Evolutionary conservation across 2,888 invertebrate species (phyloP).

Genomic region (Dryobota labecula): DNA sequence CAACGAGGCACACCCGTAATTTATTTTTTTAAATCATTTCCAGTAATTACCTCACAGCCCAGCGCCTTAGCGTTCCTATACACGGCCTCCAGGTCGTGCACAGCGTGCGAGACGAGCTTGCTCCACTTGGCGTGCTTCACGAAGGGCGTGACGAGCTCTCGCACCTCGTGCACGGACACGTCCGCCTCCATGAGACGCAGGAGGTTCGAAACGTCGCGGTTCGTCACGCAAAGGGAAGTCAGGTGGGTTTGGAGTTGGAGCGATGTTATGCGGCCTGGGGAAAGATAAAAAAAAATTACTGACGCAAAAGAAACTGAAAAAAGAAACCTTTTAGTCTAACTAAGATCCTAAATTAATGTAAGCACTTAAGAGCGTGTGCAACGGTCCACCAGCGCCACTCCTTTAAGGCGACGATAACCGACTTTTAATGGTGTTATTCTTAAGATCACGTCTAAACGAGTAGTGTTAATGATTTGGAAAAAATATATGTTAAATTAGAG

Average conservation of each 20-base stretch:
- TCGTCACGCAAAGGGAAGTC: constrained; percentile 92
- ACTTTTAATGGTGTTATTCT: no score
- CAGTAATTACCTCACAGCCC: constrained; percentile 80
- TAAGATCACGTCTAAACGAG: no score
- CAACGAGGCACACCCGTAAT: no score
- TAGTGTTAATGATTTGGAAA: no score
- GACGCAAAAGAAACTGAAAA: no score
- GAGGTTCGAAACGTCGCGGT: constrained; percentile 92
- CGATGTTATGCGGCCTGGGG: constrained; percentile 88
- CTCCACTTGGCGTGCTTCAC: constrained; percentile 93
- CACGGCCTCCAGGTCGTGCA: constrained; percentile 94
- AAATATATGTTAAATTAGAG: no score
- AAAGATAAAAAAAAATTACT: background rate
- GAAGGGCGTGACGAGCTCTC: constrained; percentile 91
- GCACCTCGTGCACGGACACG: constrained; percentile 89
- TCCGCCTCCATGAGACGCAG: constrained; percentile 93
- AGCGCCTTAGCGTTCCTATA: constrained; percentile 93
- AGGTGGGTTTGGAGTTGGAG: constrained; percentile 93
- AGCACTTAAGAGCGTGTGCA: no score
- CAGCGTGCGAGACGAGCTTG: constrained; percentile 92
- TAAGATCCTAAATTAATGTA: no score
- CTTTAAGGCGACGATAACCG: no score
- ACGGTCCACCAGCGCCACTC: no score
- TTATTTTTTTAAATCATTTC: no score
- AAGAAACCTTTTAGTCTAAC: no score